Evolutionary conservation across 23 tunicate genomes (phyloP).

Genomic region (Ascidia mentula): DNA sequence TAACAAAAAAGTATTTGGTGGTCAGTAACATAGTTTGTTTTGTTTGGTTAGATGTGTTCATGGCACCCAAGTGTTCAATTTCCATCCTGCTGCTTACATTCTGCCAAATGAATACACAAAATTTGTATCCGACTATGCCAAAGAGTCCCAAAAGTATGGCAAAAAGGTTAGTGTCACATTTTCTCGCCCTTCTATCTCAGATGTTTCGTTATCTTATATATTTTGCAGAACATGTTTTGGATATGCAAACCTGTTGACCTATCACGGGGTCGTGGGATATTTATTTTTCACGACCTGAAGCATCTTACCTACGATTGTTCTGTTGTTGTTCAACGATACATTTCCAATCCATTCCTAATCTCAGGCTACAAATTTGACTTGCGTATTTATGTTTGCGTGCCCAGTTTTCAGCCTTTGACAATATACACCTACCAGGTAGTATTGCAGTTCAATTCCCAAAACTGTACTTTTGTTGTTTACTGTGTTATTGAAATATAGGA

Average conservation of each 20-base stretch:
- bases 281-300: constrained; percentile 83
- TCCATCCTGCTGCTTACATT: constrained; percentile 79
- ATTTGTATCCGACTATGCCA: constrained; percentile 87
- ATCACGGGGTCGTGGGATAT: constrained; percentile 89
- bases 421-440: constrained; percentile 83
- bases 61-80: constrained; percentile 57
- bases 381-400: constrained; percentile 88
- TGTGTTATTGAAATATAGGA: constrained; percentile 25
- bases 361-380: constrained; percentile 91
- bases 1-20: no score
- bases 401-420: constrained; percentile 81
- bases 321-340: constrained; percentile 79
- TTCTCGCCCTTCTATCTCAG: neutral
- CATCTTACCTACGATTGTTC: constrained; percentile 83
- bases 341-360: constrained; percentile 64
- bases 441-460: neutral
- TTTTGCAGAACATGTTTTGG: constrained; percentile 62
- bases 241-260: constrained; percentile 91
- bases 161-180: constrained; percentile 42
- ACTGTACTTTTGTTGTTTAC: neutral
- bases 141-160: constrained; percentile 64
- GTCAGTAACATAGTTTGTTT: no score
- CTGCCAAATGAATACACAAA: constrained; percentile 87
- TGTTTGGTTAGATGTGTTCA: constrained; percentile 51
- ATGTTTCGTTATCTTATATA: neutral